Percentiles rank a stretch among this genome's conserved stretches.
Evolutionary conservation across 2,113 vertebrate genomes (phyloP).

Genomic region (Prinia subflava): DNA sequence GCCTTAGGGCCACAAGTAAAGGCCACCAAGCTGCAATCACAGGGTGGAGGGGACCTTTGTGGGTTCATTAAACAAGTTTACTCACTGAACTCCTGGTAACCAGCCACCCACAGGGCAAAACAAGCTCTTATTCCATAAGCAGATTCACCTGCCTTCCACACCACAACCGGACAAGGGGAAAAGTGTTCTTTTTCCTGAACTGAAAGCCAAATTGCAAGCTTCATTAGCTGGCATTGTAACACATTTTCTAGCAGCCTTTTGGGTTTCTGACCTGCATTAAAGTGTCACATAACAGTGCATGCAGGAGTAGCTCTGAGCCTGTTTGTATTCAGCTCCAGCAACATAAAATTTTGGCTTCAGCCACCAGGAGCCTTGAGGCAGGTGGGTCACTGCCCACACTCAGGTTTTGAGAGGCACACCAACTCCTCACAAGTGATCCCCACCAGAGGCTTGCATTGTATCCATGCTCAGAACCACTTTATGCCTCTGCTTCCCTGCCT

Average conservation of each 20-base stretch:
- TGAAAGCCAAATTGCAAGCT: background rate
- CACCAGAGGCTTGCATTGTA: background rate
- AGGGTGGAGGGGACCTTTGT: background rate
- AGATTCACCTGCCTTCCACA: background rate
- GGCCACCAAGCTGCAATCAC: background rate
- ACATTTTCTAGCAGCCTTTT: background rate
- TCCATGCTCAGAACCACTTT: background rate
- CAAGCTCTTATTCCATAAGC: background rate
- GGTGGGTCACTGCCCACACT: background rate
- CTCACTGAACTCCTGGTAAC: background rate
- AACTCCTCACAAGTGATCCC: background rate
- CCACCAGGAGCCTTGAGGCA: background rate
- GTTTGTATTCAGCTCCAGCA: background rate
- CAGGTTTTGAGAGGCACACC: background rate
- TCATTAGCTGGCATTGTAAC: background rate
- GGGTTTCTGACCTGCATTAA: background rate
- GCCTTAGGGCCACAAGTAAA: background rate
- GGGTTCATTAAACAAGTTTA: background rate
- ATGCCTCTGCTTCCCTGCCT: background rate
- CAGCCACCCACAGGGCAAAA: background rate
- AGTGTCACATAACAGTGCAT: accelerated
- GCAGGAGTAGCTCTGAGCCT: background rate
- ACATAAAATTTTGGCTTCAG: background rate
- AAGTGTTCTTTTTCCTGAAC: background rate
- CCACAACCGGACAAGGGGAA: background rate